Evolutionary conservation across 2,888 invertebrate genomes (phyloP).

Genomic region (Tryphoninae sp.): DNA sequence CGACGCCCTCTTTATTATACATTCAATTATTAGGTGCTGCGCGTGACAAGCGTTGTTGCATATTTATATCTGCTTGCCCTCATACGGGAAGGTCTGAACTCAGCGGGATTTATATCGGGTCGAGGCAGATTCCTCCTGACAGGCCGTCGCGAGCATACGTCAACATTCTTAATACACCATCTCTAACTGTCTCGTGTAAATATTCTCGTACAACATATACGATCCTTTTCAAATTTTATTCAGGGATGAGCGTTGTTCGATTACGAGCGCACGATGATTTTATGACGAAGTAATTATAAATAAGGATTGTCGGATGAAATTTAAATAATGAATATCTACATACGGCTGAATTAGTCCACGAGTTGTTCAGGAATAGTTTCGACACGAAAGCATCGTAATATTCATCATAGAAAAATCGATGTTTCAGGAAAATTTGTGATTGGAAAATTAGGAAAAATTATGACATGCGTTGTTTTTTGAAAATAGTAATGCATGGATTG

Average conservation of each 20-base stretch:
- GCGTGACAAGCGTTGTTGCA: constrained; percentile 80
- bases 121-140: constrained; percentile 68
- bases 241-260: not conserved
- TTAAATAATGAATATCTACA: not conserved
- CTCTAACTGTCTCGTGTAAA: constrained; percentile 43
- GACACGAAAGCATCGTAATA: too few species aligned
- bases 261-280: not conserved
- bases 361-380: too few species aligned
- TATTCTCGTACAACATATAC: constrained; percentile 9
- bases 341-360: too few species aligned
- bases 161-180: constrained; percentile 73
- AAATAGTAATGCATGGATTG: too few species aligned
- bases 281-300: constrained; percentile 22
- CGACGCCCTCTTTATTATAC: constrained; percentile 81
- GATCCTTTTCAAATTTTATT: not conserved
- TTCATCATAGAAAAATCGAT: too few species aligned
- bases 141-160: constrained; percentile 77
- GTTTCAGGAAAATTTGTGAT: too few species aligned
- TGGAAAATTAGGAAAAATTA: too few species aligned
- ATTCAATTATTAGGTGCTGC: constrained; percentile 81
- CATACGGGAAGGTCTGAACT: constrained; percentile 70
- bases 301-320: not conserved
- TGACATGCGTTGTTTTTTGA: too few species aligned
- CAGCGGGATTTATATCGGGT: constrained; percentile 46
- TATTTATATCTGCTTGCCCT: constrained; percentile 78